Percentiles rank a stretch among this genome's conserved stretches.
Evolutionary conservation across 2,888 invertebrate species (phyloP).

Genomic region (Idaea aversata): DNA sequence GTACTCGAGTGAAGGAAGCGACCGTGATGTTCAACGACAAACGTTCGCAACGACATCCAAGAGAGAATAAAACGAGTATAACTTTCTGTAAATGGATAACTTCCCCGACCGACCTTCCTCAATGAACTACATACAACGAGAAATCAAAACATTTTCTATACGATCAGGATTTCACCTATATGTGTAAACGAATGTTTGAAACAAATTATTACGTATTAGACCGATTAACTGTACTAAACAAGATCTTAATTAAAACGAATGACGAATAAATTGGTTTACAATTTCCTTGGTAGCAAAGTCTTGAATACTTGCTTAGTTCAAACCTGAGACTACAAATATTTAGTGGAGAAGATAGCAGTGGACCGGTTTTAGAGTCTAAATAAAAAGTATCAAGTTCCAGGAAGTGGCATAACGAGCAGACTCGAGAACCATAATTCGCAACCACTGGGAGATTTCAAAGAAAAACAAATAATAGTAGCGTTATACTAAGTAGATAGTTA

Average conservation of each 20-base stretch:
- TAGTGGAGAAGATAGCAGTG: conserved; percentile 40
- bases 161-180: background rate
- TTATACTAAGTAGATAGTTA: conserved; percentile 21
- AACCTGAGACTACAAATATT: conserved; percentile 20
- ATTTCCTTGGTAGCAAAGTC: background rate
- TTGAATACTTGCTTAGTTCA: background rate
- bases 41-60: conserved; percentile 63
- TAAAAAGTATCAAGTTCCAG: conserved; percentile 49
- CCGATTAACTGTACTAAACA: background rate
- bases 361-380: conserved; percentile 46
- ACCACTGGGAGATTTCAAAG: conserved; percentile 30
- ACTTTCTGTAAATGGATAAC: conserved; percentile 74
- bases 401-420: conserved; percentile 43
- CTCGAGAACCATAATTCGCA: conserved; percentile 34
- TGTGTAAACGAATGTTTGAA: conserved; percentile 9
- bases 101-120: conserved; percentile 62
- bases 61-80: conserved; percentile 74
- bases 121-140: conserved; percentile 48
- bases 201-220: background rate
- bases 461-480: conserved; percentile 23
- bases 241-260: background rate
- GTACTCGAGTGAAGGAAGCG: conserved; percentile 60
- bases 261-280: background rate
- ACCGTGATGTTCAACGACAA: conserved; percentile 63
- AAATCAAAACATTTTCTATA: background rate